Evolutionary conservation across 2,888 invertebrate species (phyloP), one percentile per base, ranked within the genome.

Genomic region (Mythimna pallens): DNA sequence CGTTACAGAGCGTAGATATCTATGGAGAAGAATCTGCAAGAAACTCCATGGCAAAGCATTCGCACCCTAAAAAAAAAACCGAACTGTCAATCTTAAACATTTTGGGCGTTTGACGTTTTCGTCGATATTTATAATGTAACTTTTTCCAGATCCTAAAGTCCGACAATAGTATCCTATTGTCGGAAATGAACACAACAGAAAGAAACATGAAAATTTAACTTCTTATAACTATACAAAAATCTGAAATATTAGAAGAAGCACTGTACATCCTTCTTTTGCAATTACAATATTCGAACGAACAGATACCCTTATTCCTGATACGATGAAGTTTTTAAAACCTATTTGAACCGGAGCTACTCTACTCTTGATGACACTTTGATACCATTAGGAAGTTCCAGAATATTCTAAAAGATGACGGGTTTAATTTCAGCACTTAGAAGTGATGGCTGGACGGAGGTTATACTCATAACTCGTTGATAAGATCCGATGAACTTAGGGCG

Each of bases 381-480:
- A 58, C 30, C 70, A 57, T 65, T 65, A 1, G 8, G 68, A 81
- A 82, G 47, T 82, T 71, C n/a, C 30, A 58, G 62, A 73, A 62
- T 63, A 62, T 80, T 66, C 40, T 40, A 67, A 52, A 65, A 70
- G 50, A 73, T 70, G 52, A 62, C 67, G 25, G 58, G 70, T 78
- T 78, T 81, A 78, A 82, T 81, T 73, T 63, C 62, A 34, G 34
- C 52, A 73, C 65, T 74, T 55, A 59, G 34, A 25, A 57, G n/a
- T 5, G 59, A 63, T 64, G 22, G 43, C 50, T 55, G 54, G 61
- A 64, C 58, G 14, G 25, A 65, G 70, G 78, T 78, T 73, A 34
- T 61, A 55, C 58, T 50, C 68, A 68, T 81, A 82, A 82, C 73
- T 81, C 58, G 61, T 68, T 78, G 83, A 78, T 82, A 81, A 73